phyloP scores from a whole-genome alignment of 2,888 invertebrate genomes.

The Caenorhabditis sp. region DNA sequence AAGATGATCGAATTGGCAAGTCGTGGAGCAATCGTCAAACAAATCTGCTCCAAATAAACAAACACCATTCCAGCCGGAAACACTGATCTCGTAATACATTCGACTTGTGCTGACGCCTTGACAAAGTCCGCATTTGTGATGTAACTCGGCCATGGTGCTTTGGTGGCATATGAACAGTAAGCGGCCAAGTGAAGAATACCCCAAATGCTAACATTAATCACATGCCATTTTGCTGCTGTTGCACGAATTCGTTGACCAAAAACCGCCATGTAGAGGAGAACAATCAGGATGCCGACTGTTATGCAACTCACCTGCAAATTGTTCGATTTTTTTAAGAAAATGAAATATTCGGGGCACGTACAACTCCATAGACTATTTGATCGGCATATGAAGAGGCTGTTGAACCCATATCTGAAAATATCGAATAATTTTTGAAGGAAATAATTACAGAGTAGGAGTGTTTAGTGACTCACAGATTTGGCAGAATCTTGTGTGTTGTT shows the following conservation, averaged over 20 bases:
- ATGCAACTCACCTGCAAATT: slow-evolving; percentile 33
- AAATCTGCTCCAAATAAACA: slow-evolving; percentile 45
- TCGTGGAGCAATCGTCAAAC: slow-evolving; percentile 39
- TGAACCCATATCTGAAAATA: slow-evolving; percentile 31
- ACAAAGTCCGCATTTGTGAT: slow-evolving; percentile 42
- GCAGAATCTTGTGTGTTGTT: no score
- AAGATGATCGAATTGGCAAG: slow-evolving; percentile 42
- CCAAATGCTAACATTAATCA: slow-evolving; percentile 50
- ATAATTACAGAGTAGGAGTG: not conserved
- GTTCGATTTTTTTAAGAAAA: not conserved
- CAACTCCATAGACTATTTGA: slow-evolving; percentile 40
- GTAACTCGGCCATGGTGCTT: slow-evolving; percentile 50
- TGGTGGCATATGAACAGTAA: slow-evolving; percentile 42
- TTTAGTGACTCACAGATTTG: no score
- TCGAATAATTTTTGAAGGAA: not conserved
- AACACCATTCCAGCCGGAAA: slow-evolving; percentile 56
- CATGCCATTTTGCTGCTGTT: slow-evolving; percentile 51
- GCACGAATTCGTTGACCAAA: slow-evolving; percentile 42
- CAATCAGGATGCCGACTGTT: slow-evolving; percentile 40
- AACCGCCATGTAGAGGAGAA: slow-evolving; percentile 46
- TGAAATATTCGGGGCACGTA: slow-evolving; percentile 5
- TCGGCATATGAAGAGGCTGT: slow-evolving; percentile 28
- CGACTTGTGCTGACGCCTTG: slow-evolving; percentile 40
- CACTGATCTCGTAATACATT: slow-evolving; percentile 49
- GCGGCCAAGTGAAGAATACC: slow-evolving; percentile 48